Evolutionary conservation across 2,888 invertebrate species (phyloP), one percentile per base, ranked within the genome.

Genomic region (Lasioglossum figueresi): DNA sequence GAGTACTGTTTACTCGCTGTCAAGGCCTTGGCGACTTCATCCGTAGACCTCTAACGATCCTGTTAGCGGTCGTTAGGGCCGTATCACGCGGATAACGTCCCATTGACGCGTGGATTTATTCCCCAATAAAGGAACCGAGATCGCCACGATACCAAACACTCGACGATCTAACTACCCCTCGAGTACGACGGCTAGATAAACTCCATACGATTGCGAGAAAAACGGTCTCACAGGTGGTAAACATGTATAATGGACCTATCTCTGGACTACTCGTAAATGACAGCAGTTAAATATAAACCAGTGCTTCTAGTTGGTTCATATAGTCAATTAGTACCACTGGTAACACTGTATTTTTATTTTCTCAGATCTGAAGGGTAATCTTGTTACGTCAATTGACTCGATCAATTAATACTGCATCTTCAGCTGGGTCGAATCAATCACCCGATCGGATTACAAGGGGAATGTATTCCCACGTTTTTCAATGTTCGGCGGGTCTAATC

Each of bases 91-190:
- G 63, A 63, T 63, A 63, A 63, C 63, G 31, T 63, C 63, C 31
- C 31, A 31, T 31, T 16, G 31, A 63, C 63, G 63, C 63, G 63
- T 16, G 16, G 63, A 63, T 63, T 63, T 63, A 34, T 66, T 66
- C 23, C 23, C 23, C 66, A 66, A 66, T 31, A 56, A 14, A 31
- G 75, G 70, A 40, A 83, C 73, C 34, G 34, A 31, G n/a, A 52
- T 63, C 27, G 43, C 43, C 5, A 14, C 34, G 34, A 40, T 40
- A 66, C n/a, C 63, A 14, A 16, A 19, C 43, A n/a, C 10, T n/a
- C 52, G 23, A 52, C 52, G 52, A 52, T 52, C 52, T 2, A 52
- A 52, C 23, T 52, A 52, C 8, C 23, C 52, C 23, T 8, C 52
- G 23, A n/a, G 23, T n/a, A 23, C 52, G 23, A 52, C 52, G 52